Base-by-base conservation (phyloP, 2,797 vertebrate species). In the Enteromius mattozi region DNA sequence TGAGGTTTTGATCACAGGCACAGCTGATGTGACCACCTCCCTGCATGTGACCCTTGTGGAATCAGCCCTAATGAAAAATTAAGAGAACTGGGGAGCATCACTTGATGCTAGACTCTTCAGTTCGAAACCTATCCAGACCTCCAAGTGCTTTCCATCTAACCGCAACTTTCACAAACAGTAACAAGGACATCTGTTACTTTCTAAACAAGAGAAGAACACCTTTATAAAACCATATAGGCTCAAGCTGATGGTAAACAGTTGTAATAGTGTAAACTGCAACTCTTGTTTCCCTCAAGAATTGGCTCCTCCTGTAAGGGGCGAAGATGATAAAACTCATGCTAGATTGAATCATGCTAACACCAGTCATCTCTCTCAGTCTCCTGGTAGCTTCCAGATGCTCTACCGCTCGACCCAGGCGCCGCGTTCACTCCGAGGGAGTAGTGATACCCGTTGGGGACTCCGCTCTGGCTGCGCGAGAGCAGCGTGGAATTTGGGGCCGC, bases 401-500 rank as follows among this genome's bases (percentile, higher is more conserved):
- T 92, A 84, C 92, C 75, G 70, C 93, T 92, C 2, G 93, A 86
- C 10, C 93, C 94, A 0, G 96, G 89, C 0, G 94, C 93, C 0
- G 96, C 68, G 91, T 93, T 95, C 88, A 97, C 94, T 37, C 97
- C 97, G 86, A 99, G 92, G 45, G 96, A 96, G 91, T 97, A 99
- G 88, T 99, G 98, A 92, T 96, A 99, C 19, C 98, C 98, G 0
- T 99, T 99, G 59, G 97, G 97, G 86, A 99, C 96, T 2, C 96
- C 92, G 72, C 94, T 95, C 40, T 96, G 94, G 81, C 95, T 96
- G 81, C 92, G 97, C 33, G 96, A 92, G 24, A 94, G 94, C 13
- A 91, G 86, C 47, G 47, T 42, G 1, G 92, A 65, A 86, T 95
- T 86, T 89, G 92, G 2, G 94, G 95, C 86, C 78, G 95, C 92